A percentile compares a stretch with the other conserved stretches of the same genome.
Evolutionary conservation across 2,797 vertebrate species (phyloP).

Genomic region (Tamandua tetradactyla): DNA sequence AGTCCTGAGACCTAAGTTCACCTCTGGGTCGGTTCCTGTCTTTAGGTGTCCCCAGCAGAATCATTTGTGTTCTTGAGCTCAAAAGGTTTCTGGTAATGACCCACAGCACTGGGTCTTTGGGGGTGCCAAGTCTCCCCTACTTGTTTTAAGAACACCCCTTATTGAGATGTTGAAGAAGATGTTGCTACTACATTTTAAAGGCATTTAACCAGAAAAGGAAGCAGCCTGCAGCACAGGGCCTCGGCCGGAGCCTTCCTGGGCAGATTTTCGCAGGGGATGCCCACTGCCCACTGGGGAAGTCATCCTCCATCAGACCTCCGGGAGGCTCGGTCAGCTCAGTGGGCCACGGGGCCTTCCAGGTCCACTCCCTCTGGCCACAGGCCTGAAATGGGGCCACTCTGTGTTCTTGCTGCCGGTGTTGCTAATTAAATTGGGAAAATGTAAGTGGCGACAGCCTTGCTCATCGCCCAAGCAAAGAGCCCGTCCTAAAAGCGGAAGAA

Average conservation of each 20-base stretch:
- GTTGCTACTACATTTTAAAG: neutral
- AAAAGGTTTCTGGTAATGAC: neutral
- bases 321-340: neutral
- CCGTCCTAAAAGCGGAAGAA: neutral
- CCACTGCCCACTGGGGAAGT: accelerated
- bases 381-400: accelerated
- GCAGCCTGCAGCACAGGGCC: too few relatives aligned
- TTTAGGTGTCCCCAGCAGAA: too few relatives aligned
- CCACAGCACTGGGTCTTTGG: too few relatives aligned
- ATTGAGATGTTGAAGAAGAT: neutral
- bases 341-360: neutral
- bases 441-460: too few relatives aligned
- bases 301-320: neutral
- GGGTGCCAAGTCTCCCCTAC: neutral
- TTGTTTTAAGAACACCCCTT: neutral
- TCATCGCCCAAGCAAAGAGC: neutral
- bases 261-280: accelerated
- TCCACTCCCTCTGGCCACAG: neutral
- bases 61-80: too few relatives aligned
- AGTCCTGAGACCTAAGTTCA: too few relatives aligned
- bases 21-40: too few relatives aligned
- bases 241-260: too few relatives aligned
- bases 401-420: neutral
- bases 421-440: neutral
- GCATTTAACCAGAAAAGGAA: neutral